These are phyloP conservation scores for Lasioglossum leucozonium DNA, from an alignment of 2,888 invertebrate species.

Conservation along the genomic window DNA sequence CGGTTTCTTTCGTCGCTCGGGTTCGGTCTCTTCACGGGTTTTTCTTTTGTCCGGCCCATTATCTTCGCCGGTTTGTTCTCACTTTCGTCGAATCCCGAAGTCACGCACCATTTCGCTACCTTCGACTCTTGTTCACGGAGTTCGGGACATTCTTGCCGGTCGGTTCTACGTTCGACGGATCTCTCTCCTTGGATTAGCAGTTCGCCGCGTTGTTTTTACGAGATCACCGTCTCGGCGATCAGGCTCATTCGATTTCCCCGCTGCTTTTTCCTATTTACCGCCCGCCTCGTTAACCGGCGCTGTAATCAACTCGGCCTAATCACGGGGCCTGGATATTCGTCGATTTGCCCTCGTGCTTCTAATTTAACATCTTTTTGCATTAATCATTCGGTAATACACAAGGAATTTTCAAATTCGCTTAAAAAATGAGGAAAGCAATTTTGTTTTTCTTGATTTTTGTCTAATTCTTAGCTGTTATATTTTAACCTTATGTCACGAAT, in stretches of 20 bases:
- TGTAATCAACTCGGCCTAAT: constrained; percentile 7
- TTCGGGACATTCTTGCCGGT: constrained; percentile 42
- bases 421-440: too few species aligned
- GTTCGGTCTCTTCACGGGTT: constrained; percentile 5
- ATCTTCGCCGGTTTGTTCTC: constrained; percentile 63
- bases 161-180: constrained; percentile 26
- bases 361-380: neutral
- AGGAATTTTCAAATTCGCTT: too few species aligned
- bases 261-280: neutral
- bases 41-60: constrained; percentile 58
- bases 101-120: constrained; percentile 64
- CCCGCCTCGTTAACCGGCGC: constrained; percentile 4
- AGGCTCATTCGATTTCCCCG: constrained; percentile 29
- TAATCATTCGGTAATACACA: neutral
- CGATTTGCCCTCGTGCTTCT: neutral
- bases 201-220: constrained; percentile 39
- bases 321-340: neutral
- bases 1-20: constrained; percentile 37
- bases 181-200: constrained; percentile 32
- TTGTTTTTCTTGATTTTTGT: too few species aligned
- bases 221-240: neutral
- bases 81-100: constrained; percentile 65
- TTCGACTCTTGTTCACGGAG: constrained; percentile 39
- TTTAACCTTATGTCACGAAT: neutral
- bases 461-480: too few species aligned